These are phyloP conservation scores for Nebria ingens DNA, from an alignment of 1,140 invertebrate species.

Conservation along the genomic window DNA sequence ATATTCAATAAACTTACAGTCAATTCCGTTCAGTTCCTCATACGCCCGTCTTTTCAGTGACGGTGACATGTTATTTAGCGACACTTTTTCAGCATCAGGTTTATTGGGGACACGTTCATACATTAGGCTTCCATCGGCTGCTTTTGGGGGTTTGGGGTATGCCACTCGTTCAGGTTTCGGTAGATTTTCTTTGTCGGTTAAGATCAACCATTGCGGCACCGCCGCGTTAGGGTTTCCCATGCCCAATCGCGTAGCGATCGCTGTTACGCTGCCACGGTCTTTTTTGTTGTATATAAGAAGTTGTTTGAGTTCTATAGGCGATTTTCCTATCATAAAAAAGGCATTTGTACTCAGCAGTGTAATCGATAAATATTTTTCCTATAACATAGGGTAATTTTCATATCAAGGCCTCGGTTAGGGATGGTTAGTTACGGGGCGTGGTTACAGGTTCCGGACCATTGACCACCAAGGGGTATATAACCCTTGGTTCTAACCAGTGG, in stretches of 20 bases:
- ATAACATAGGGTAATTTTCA: no score
- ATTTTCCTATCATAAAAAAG: constrained; percentile 49
- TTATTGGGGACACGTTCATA: constrained; percentile 77
- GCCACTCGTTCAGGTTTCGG: constrained; percentile 68
- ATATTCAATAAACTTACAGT: constrained; percentile 53
- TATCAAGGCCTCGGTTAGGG: no score
- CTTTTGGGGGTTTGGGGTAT: constrained; percentile 81
- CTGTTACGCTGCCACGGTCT: constrained; percentile 58
- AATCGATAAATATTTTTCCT: neutral
- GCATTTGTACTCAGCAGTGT: constrained; percentile 25
- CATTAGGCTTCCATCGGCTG: constrained; percentile 69
- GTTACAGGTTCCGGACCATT: no score
- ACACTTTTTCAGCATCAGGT: constrained; percentile 56
- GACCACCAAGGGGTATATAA: no score
- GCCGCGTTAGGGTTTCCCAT: constrained; percentile 53
- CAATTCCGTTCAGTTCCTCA: constrained; percentile 82
- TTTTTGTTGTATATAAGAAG: constrained; percentile 42
- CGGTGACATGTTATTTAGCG: constrained; percentile 42
- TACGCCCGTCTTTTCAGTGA: constrained; percentile 67
- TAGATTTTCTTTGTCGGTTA: constrained; percentile 67
- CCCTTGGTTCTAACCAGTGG: no score
- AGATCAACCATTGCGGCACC: constrained; percentile 65
- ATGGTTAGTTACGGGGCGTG: no score
- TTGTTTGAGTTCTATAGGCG: constrained; percentile 46
- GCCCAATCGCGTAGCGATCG: constrained; percentile 67